These are phyloP conservation scores for Poeciliopsis turrubarensis DNA, from an alignment of 2,113 vertebrate genomes.

Conservation along the genomic window DNA sequence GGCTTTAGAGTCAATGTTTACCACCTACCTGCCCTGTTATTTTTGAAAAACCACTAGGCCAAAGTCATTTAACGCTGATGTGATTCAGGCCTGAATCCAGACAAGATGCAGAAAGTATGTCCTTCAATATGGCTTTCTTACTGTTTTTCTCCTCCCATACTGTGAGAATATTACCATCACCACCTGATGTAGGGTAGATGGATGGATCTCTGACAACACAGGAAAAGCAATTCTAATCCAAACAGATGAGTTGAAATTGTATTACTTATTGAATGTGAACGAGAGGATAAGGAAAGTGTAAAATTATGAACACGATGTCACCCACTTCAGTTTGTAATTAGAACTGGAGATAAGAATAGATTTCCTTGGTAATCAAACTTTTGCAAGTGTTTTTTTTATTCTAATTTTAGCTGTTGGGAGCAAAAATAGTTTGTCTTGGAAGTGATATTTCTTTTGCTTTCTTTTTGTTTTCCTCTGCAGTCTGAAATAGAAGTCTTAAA, in stretches of 20 bases:
- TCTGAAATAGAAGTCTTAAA: neutral
- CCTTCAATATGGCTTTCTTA: neutral
- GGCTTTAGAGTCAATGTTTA: conserved; percentile 49
- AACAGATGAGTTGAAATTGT: neutral
- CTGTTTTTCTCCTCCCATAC: too few species aligned
- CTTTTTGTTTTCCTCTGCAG: conserved; percentile 6
- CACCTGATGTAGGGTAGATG: too few species aligned
- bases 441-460: neutral
- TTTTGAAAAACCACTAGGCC: conserved; percentile 22
- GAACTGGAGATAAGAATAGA: neutral
- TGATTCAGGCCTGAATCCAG: conserved; percentile 7
- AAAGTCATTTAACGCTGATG: conserved; percentile 35
- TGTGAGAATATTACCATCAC: too few species aligned
- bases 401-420: conserved; percentile 55
- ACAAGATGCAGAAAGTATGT: conserved; percentile 3
- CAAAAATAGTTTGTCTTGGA: conserved; percentile 59
- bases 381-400: conserved; percentile 9
- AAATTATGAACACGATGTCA: neutral
- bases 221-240: neutral
- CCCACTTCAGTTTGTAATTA: conserved; percentile 11
- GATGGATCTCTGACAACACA: neutral
- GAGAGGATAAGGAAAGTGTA: neutral
- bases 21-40: conserved; percentile 39
- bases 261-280: neutral
- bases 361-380: conserved; percentile 43